Percentiles rank a stretch among this genome's conserved stretches.
These are phyloP conservation scores for Heliconius nattereri DNA, from an alignment of 1,140 invertebrate species.

Conservation along the genomic window DNA sequence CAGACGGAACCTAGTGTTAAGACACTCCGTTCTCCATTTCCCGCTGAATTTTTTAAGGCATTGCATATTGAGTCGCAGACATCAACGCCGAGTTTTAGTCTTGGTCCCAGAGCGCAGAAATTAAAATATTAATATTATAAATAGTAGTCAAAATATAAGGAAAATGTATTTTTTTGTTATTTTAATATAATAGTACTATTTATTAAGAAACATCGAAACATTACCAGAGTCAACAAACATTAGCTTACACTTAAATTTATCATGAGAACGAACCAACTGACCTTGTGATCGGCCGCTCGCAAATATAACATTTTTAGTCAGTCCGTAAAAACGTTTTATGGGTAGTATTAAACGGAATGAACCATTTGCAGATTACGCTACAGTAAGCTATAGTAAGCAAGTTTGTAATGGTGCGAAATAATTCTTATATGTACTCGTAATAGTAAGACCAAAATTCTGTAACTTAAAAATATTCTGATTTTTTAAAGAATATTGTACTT, in stretches of 20 bases:
- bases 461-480: too few species aligned
- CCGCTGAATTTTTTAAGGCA: too few species aligned
- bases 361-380: constrained; percentile 33
- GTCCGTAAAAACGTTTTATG: constrained; percentile 35
- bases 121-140: too few species aligned
- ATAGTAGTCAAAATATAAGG: background rate
- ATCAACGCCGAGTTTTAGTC: too few species aligned
- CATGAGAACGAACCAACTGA: constrained; percentile 22
- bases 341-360: constrained; percentile 33
- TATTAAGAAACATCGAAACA: background rate
- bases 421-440: background rate
- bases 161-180: background rate
- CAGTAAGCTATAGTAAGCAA: constrained; percentile 14
- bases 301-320: constrained; percentile 35
- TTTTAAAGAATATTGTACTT: too few species aligned
- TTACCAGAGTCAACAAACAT: background rate
- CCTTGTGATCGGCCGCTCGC: constrained; percentile 27
- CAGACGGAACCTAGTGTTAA: too few species aligned
- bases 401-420: background rate
- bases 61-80: too few species aligned
- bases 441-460: background rate
- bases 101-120: too few species aligned
- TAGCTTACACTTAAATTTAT: constrained; percentile 10
- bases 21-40: too few species aligned
- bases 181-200: background rate